Percentiles rank a stretch among this genome's conserved stretches.
phyloP scores from a whole-genome alignment of 2,797 vertebrate genomes.

The Sebastiscus albofasciatus region DNA sequence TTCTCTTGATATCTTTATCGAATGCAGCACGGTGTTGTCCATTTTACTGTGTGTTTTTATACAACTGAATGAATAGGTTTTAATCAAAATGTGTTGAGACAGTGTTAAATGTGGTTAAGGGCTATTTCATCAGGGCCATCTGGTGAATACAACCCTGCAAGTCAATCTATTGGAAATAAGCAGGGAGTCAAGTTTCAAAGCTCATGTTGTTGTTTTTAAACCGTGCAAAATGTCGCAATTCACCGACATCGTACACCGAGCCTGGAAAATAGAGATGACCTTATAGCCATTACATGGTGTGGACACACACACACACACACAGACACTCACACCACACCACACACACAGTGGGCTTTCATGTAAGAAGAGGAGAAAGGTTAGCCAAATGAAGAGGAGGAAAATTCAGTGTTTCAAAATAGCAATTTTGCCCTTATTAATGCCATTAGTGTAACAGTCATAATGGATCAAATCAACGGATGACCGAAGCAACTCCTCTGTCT shows the following conservation, averaged over 20 bases:
- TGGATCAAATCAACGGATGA: slow-evolving; percentile 85
- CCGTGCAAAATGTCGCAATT: slow-evolving; percentile 78
- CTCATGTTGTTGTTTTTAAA: slow-evolving; percentile 76
- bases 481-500: slow-evolving; percentile 84
- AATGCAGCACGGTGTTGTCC: background rate
- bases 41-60: background rate
- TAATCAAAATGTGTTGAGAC: slow-evolving; percentile 3
- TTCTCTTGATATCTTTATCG: background rate
- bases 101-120: slow-evolving; percentile 42
- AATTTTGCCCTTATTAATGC: slow-evolving; percentile 89
- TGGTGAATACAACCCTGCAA: slow-evolving; percentile 74
- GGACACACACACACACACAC: slow-evolving; percentile 13
- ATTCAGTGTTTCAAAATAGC: slow-evolving; percentile 83
- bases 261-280: slow-evolving; percentile 72
- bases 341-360: slow-evolving; percentile 23
- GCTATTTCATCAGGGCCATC: slow-evolving; percentile 67
- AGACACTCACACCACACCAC: background rate
- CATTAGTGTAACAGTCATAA: slow-evolving; percentile 89
- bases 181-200: slow-evolving; percentile 79
- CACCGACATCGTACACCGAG: slow-evolving; percentile 65
- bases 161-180: slow-evolving; percentile 84
- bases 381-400: slow-evolving; percentile 72
- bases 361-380: slow-evolving; percentile 57
- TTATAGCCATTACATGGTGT: slow-evolving; percentile 53
- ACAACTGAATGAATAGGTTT: background rate